Percentiles rank a stretch among this genome's conserved stretches.
These are phyloP conservation scores for Odontomyia ornata DNA, from an alignment of 2,888 invertebrate species.

Conservation along the genomic window DNA sequence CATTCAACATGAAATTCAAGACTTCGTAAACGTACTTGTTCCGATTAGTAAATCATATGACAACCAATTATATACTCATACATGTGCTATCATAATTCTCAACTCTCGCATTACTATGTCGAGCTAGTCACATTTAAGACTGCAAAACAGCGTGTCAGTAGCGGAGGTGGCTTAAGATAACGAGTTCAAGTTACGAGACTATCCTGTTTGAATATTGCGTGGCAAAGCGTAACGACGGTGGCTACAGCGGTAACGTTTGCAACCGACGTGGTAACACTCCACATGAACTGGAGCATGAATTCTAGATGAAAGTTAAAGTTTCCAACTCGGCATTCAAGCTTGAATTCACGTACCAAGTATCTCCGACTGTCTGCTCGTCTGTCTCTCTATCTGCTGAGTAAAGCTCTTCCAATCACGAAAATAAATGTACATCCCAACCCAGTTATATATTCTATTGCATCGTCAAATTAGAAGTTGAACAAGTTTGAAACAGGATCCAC, in stretches of 20 bases:
- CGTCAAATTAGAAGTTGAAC: not conserved
- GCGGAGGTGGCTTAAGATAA: not conserved
- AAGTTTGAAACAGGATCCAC: conserved; percentile 3
- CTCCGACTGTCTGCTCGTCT: no score
- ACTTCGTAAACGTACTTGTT: not conserved
- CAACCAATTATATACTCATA: no score
- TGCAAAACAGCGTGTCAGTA: not conserved
- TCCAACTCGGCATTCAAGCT: not conserved
- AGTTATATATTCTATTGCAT: no score
- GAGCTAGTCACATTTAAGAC: not conserved
- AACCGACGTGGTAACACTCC: no score
- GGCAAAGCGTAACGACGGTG: not conserved
- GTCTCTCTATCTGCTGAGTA: no score
- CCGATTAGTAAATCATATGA: no score
- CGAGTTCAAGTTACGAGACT: not conserved
- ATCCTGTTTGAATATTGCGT: not conserved
- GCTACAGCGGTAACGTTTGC: no score
- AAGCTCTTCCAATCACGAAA: no score
- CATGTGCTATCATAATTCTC: no score
- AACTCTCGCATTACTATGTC: not conserved
- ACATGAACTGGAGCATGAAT: conserved; percentile 15
- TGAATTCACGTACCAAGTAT: no score
- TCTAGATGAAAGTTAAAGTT: conserved; percentile 4
- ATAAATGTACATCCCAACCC: no score
- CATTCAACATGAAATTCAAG: not conserved